Base-by-base conservation (phyloP, 2,888 invertebrate genomes). In the Neoitamus cyanurus region DNA sequence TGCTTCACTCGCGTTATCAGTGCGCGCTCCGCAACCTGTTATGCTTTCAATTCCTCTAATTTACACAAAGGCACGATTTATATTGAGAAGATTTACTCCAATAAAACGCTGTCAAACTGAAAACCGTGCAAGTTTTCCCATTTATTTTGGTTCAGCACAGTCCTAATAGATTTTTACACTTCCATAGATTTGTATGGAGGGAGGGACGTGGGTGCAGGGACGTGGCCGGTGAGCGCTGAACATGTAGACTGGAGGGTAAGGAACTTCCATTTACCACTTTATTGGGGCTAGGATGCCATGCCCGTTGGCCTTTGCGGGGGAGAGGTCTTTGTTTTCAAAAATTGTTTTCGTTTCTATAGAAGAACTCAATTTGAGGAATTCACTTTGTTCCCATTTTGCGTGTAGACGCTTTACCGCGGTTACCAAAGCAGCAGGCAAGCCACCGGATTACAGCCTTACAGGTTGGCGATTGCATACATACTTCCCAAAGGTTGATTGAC, bases 61-160 rank as follows among this genome's bases (percentile, higher is more conserved):
- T 83, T 83, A 73, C 72, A 73, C 83, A 83, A 83, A 72, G 34
- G 83, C 83, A 83, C 83, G 73, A 83, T 83, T 83, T 83, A 83
- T 72, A 83, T 73, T 83, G 83, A 58, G 72, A 78, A 83, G 73
- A 83, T 72, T 73, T 73, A 73, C 68, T 30, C 31, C 48, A 72
- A 83, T 83, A 72, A 83, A 83, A 83, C 69, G 72, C 68, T 73
- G 46, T 68, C 58, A 83, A 83, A 83, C 73, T 48, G 42, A 11
- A 34, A 42, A 83, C 83, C 83, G 73, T 73, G 46, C 42, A 73
- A 83, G 83, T 83, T 83, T 83, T 83, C 83, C 83, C 83, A 83
- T 83, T 83, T 83, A 83, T 83, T 83, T 83, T 31, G 73, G 73
- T 73, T 48, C 15, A 58, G 37, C 48, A 83, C 73, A 83, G 36